A percentile compares a stretch with the other conserved stretches of the same genome.
Conservation (phyloP, 2,113 vertebrate genomes). For the Tenebrosternarchus preto region DNA sequence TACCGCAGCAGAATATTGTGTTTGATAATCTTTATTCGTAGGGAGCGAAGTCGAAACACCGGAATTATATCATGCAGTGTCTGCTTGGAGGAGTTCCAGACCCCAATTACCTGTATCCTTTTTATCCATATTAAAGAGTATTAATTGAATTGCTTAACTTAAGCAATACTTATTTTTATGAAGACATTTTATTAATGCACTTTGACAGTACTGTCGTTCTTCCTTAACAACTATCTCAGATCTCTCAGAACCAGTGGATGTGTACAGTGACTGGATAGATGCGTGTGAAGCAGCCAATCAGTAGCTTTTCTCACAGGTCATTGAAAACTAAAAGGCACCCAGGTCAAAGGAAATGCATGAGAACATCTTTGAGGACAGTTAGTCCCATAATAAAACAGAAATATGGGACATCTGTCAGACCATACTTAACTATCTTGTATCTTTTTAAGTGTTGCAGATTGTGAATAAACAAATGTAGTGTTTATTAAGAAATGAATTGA, state of each 20-base stretch:
- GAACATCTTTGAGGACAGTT: not conserved
- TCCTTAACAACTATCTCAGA: constrained; percentile 76
- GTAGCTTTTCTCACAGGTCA: constrained; percentile 65
- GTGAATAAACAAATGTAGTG: constrained; percentile 1
- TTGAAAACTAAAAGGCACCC: constrained; percentile 6
- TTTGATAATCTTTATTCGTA: constrained; percentile 56
- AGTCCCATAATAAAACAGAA: not conserved
- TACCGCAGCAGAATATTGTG: not conserved
- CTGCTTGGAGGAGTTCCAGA: constrained; percentile 94
- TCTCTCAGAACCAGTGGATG: constrained; percentile 91
- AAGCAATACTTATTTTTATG: not conserved
- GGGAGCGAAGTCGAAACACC: constrained; percentile 90
- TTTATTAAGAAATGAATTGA: not conserved
- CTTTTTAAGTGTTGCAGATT: constrained; percentile 13
- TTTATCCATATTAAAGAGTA: not conserved
- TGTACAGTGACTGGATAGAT: constrained; percentile 92
- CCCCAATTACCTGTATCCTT: constrained; percentile 95
- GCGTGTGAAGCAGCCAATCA: constrained; percentile 94
- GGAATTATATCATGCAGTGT: constrained; percentile 92
- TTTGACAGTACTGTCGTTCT: not conserved
- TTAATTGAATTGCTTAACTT: not conserved
- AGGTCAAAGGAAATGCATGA: not conserved
- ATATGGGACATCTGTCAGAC: not conserved
- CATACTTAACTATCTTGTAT: not conserved
- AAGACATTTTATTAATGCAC: not conserved